Conservation (phyloP, 2,888 invertebrate species). For the Metacarcinus magister region DNA sequence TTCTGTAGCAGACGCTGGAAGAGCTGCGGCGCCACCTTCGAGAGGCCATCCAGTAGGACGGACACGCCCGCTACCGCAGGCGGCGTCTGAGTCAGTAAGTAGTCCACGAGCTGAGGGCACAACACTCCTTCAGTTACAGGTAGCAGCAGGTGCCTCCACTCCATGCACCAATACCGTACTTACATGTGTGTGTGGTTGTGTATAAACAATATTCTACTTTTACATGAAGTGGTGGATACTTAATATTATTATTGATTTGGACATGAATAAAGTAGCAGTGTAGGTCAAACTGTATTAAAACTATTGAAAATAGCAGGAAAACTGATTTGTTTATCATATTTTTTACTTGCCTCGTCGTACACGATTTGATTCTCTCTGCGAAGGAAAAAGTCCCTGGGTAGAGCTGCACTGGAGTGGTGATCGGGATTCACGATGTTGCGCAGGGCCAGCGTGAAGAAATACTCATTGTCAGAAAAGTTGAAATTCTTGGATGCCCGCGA, state of each 20-base stretch:
- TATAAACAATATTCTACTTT: background rate
- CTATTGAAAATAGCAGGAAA: background rate
- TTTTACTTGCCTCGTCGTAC: conserved; percentile 67
- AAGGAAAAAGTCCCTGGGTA: conserved; percentile 65
- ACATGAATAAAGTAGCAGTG: background rate
- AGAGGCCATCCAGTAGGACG: conserved; percentile 75
- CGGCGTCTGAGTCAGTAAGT: conserved; percentile 56
- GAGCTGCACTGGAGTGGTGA: conserved; percentile 11
- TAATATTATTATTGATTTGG: background rate
- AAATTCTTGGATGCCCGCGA: conserved; percentile 31
- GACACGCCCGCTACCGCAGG: conserved; percentile 71
- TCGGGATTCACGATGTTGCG: conserved; percentile 62
- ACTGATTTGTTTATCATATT: too few species aligned
- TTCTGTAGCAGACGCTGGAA: conserved; percentile 71
- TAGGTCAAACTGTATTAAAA: background rate
- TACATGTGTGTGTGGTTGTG: background rate
- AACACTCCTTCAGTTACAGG: background rate
- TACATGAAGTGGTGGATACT: background rate
- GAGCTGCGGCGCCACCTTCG: conserved; percentile 75
- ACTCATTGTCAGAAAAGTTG: conserved; percentile 53
- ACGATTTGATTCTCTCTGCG: conserved; percentile 72
- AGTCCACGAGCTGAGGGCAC: conserved; percentile 68
- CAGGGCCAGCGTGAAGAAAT: conserved; percentile 71
- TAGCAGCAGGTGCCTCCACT: background rate
- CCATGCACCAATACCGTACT: background rate